phyloP scores from a whole-genome alignment of 2,113 vertebrate species.

The Syngnathoides biaculeatus region DNA sequence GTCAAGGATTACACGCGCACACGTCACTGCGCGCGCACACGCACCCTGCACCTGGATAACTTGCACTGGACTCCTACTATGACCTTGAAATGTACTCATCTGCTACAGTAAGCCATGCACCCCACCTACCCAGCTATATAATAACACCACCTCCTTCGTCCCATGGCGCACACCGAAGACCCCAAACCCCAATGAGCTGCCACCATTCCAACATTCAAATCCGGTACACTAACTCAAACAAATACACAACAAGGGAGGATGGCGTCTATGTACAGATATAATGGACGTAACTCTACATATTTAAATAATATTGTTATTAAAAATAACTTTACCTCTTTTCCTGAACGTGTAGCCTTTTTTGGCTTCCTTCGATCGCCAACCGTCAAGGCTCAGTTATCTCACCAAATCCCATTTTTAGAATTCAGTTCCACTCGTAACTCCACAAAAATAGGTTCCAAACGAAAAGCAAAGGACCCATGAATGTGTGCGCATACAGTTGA shows the following conservation, averaged over 20 bases:
- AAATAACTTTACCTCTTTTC: conserved; percentile 52
- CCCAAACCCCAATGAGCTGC: background rate
- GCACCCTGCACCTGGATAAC: conserved; percentile 21
- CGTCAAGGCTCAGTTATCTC: conserved; percentile 46
- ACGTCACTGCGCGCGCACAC: background rate
- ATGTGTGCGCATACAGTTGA: background rate
- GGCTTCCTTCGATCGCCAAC: conserved; percentile 1
- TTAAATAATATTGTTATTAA: background rate
- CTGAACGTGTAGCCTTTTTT: background rate
- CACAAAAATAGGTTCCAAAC: conserved; percentile 42
- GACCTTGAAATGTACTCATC: conserved; percentile 52
- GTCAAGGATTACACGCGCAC: background rate
- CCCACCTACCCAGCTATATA: background rate
- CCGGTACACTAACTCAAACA: background rate
- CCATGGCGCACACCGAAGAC: background rate
- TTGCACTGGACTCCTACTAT: conserved; percentile 25
- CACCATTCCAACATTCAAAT: background rate
- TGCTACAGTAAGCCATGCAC: background rate
- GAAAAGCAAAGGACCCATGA: conserved; percentile 13
- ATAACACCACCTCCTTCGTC: background rate
- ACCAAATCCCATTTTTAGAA: conserved; percentile 50
- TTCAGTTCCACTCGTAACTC: conserved; percentile 41
- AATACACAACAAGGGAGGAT: background rate
- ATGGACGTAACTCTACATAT: background rate
- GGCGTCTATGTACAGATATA: background rate